Conservation (phyloP, 2,113 vertebrate genomes). For the Delphinus delphis region DNA sequence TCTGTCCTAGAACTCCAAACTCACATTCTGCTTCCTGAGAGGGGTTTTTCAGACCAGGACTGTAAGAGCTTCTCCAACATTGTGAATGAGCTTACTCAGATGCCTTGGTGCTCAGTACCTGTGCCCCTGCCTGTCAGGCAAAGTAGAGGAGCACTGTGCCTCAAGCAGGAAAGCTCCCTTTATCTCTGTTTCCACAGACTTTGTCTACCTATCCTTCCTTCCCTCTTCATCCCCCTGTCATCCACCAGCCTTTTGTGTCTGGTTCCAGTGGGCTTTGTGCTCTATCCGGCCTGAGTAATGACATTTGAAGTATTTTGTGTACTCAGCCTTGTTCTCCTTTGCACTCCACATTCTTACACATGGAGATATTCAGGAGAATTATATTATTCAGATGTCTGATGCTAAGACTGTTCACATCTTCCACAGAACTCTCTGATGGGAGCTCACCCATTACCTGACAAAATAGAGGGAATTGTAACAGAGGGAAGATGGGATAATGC, state of each 20-base stretch:
- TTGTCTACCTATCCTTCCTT: background rate
- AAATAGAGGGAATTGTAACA: background rate
- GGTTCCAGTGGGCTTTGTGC: background rate
- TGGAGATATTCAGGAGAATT: conserved; percentile 22
- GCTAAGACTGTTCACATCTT: background rate
- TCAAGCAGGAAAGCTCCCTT: background rate
- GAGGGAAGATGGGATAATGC: background rate
- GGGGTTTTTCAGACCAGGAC: background rate
- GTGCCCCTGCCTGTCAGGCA: background rate
- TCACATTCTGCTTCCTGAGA: background rate
- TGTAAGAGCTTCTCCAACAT: background rate
- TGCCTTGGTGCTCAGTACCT: background rate
- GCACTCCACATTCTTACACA: background rate
- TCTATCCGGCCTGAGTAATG: background rate
- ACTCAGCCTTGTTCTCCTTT: background rate
- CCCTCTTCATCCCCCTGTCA: background rate
- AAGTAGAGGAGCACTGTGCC: background rate
- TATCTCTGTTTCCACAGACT: background rate
- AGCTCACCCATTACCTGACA: conserved; percentile 16
- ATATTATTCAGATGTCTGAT: background rate
- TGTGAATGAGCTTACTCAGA: background rate
- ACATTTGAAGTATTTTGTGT: background rate
- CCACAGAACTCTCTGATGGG: background rate
- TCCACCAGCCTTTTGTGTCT: background rate
- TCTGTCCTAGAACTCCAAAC: background rate